A percentile compares a stretch with the other conserved stretches of the same genome.
phyloP scores from a whole-genome alignment of 1,140 invertebrate genomes.

The Medauroidea extradentata region DNA sequence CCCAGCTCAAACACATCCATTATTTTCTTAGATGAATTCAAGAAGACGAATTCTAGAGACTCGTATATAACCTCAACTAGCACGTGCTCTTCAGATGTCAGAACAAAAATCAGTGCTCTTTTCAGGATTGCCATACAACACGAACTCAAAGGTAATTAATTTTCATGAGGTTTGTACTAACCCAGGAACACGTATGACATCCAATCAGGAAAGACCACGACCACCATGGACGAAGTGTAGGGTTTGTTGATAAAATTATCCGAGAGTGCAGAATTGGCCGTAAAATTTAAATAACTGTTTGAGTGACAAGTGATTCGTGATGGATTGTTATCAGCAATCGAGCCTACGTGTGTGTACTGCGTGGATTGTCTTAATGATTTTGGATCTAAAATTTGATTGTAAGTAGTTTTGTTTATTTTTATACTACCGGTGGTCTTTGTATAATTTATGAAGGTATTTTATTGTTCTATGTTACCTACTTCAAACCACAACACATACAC shows the following conservation, averaged over 20 bases:
- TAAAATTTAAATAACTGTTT: not conserved
- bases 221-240: not conserved
- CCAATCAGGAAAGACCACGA: slow-evolving; percentile 12
- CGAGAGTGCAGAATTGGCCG: not conserved
- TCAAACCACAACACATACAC: not conserved
- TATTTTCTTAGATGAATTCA: too few relatives aligned
- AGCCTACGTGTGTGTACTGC: slow-evolving; percentile 1
- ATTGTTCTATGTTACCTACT: not conserved
- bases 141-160: too few relatives aligned
- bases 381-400: slow-evolving; percentile 8
- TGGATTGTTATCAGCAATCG: slow-evolving; percentile 3
- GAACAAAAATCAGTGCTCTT: too few relatives aligned
- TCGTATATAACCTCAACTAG: too few relatives aligned
- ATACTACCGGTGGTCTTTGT: not conserved
- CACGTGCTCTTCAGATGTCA: too few relatives aligned
- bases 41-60: too few relatives aligned
- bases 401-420: not conserved
- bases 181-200: too few relatives aligned
- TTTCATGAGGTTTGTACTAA: too few relatives aligned
- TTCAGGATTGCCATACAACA: too few relatives aligned
- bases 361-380: slow-evolving; percentile 6
- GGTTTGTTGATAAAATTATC: not conserved
- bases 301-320: not conserved
- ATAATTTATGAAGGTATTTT: too few relatives aligned
- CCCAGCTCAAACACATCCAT: too few relatives aligned